Conservation (phyloP, 2,888 invertebrate genomes). For the Meteorus colon region DNA sequence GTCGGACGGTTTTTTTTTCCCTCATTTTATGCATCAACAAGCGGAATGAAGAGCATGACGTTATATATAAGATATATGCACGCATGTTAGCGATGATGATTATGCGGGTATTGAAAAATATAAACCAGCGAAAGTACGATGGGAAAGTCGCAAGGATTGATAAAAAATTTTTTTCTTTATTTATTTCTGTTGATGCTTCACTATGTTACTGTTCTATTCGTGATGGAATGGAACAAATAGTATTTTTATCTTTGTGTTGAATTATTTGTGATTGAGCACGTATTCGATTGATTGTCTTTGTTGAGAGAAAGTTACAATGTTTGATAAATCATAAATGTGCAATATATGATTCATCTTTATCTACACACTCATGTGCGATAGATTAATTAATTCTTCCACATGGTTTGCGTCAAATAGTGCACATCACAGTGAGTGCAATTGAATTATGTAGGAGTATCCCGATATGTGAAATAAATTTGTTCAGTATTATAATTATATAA, state of each 20-base stretch:
- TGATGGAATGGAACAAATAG: background rate
- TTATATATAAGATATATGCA: constrained; percentile 15
- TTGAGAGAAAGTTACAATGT: background rate
- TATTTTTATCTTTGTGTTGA: background rate
- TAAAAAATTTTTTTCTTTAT: constrained; percentile 7
- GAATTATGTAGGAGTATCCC: background rate
- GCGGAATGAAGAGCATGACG: constrained; percentile 22
- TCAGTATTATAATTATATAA: background rate
- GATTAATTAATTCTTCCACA: background rate
- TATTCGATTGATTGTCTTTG: background rate
- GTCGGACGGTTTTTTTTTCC: background rate
- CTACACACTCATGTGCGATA: background rate
- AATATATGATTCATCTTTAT: background rate
- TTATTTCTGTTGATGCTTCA: background rate
- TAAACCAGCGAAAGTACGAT: constrained; percentile 34
- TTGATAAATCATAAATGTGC: no score
- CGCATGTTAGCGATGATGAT: constrained; percentile 36
- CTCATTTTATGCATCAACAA: constrained; percentile 40
- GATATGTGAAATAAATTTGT: background rate
- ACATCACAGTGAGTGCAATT: background rate
- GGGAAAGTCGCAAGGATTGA: constrained; percentile 40
- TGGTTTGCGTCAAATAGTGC: background rate
- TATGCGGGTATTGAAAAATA: constrained; percentile 38
- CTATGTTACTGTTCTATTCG: background rate
- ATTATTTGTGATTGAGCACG: background rate